Conservation (phyloP, 2,797 vertebrate species). For the Semaprochilodus insignis region DNA sequence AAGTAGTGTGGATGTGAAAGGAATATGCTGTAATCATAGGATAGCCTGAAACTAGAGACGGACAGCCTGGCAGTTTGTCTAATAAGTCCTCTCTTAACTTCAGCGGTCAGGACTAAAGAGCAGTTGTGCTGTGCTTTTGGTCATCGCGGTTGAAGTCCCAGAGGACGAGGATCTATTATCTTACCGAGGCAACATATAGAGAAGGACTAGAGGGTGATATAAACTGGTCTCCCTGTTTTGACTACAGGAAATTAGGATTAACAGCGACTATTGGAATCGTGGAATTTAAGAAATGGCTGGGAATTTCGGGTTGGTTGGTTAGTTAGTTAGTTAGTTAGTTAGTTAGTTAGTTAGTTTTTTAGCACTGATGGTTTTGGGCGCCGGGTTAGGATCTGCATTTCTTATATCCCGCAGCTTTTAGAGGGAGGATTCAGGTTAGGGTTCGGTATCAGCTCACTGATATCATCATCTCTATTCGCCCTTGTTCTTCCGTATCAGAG, state of each 20-base stretch:
- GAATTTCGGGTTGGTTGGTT: neutral
- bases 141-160: neutral
- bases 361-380: neutral
- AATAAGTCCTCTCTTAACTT: neutral
- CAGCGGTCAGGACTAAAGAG: neutral
- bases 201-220: neutral
- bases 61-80: neutral
- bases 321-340: too few relatives aligned
- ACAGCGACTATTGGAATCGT: neutral
- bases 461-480: neutral
- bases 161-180: neutral
- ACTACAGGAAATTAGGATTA: neutral
- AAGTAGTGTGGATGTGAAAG: slow-evolving; percentile 20
- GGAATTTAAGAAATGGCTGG: neutral
- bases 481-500: neutral
- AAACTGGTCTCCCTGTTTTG: neutral
- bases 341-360: too few relatives aligned
- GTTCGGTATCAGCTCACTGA: neutral
- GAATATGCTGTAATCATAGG: slow-evolving; percentile 40
- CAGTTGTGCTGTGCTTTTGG: neutral
- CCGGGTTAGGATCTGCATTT: neutral
- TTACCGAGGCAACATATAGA: neutral
- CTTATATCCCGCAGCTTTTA: neutral
- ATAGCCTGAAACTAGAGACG: slow-evolving; percentile 29
- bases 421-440: neutral